Evolutionary conservation across 2,888 invertebrate species (phyloP), one percentile per base, ranked within the genome.

Genomic region (Lithophane semibrunnea): DNA sequence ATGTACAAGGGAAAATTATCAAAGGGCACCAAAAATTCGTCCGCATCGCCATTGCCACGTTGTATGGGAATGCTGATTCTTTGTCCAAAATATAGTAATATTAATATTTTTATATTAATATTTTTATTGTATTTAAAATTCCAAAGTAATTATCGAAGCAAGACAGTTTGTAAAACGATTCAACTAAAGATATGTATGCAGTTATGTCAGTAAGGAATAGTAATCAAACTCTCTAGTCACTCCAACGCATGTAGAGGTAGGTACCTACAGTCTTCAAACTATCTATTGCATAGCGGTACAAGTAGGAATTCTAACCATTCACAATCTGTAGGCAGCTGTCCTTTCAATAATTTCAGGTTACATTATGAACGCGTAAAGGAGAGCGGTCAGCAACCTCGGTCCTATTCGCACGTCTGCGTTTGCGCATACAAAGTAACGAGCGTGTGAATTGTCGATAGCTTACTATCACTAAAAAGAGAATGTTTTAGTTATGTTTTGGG

Each of bases 321-420:
- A 73, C 65, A 60, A 69, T 79, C 52, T 69, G 72, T 56, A 60
- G 71, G 56, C 52, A 52, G 8, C 49, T 63, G 67, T 75, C 81
- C 71, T 79, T 87, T 69, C 77, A 84, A 82, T 77, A 73, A 69
- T 78, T 79, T 77, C 82, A 79, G 83, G 67, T 77, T 82, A 73
- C 44, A 54, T 44, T 78, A 69, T 68, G 79, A 79, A 74, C 71
- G 70, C 66, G 75, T 82, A 85, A 68, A 85, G 85, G 85, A 88
- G 88, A 86, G 82, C 90, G 91, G 90, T 88, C 90, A 88, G 79
- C 83, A 84, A 90, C 87, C 89, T 85, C 88, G 80, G 82, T 71
- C 82, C 71, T 84, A 85, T 90, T 88, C 88, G 86, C 86, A 88
- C 88, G 86, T 85, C 82, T 79, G 86, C 81, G 84, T 74, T 42